A percentile compares a stretch with the other conserved stretches of the same genome.
These are phyloP conservation scores for Hucho hucho DNA, from an alignment of 2,113 vertebrate genomes.

Conservation along the genomic window DNA sequence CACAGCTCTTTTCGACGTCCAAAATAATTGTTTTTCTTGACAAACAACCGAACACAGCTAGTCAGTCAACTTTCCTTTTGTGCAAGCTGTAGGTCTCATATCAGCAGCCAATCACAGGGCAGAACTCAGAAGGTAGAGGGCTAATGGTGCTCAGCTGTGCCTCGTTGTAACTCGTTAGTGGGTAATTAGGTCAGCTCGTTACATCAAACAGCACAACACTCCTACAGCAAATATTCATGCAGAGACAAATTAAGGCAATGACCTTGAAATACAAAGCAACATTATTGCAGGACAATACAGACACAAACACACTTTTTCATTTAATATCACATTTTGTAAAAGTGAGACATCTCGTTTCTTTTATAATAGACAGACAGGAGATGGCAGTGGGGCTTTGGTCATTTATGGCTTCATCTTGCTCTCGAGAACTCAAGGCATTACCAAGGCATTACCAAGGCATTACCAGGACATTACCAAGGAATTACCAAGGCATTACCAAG, in stretches of 20 bases:
- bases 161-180: slow-evolving; percentile 54
- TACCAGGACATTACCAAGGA: rapidly evolving
- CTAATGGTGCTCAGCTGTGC: slow-evolving; percentile 52
- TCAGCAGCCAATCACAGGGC: slow-evolving; percentile 35
- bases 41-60: too few species aligned
- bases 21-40: neutral
- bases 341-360: neutral
- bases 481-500: too few species aligned
- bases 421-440: too few species aligned
- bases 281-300: neutral
- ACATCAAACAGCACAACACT: slow-evolving; percentile 54
- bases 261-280: slow-evolving; percentile 39
- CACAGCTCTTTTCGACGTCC: neutral
- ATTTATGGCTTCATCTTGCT: too few species aligned
- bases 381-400: too few species aligned
- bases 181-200: slow-evolving; percentile 63
- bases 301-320: neutral
- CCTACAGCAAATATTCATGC: slow-evolving; percentile 28
- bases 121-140: slow-evolving; percentile 32
- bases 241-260: slow-evolving; percentile 37
- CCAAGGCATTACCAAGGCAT: too few species aligned
- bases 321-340: neutral
- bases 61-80: neutral
- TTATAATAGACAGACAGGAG: too few species aligned
- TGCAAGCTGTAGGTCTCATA: slow-evolving; percentile 20